These are phyloP conservation scores for Distichodus sexfasciatus DNA, from an alignment of 2,797 vertebrate species.

Conservation along the genomic window DNA sequence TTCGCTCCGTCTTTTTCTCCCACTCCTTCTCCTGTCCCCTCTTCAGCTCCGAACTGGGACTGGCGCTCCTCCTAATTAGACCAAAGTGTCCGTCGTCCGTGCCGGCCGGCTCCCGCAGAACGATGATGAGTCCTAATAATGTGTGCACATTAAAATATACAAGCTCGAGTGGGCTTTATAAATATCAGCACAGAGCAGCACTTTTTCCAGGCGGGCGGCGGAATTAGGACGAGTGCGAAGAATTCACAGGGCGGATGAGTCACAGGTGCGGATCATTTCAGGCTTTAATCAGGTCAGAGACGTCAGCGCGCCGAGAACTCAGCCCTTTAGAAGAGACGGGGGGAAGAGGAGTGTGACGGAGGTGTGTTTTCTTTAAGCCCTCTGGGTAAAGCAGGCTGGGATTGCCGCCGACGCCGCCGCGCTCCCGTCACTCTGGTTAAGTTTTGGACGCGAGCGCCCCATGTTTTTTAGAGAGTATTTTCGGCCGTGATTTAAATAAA, in stretches of 20 bases:
- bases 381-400: too few species aligned
- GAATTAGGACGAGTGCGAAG: neutral
- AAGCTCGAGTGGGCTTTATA: neutral
- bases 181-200: neutral
- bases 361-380: too few species aligned
- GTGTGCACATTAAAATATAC: neutral
- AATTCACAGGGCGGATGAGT: slow-evolving; percentile 34
- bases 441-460: neutral
- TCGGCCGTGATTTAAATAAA: neutral
- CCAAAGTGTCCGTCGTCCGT: too few species aligned
- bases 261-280: neutral
- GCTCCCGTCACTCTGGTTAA: neutral
- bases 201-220: neutral
- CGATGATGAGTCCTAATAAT: too few species aligned
- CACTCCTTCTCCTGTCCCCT: neutral
- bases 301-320: slow-evolving; percentile 53
- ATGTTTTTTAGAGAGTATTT: neutral
- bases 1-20: slow-evolving; percentile 19
- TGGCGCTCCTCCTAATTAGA: too few species aligned
- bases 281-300: slow-evolving; percentile 64
- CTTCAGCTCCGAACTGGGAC: neutral
- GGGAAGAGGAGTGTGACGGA: too few species aligned
- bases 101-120: too few species aligned
- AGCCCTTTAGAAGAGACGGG: neutral
- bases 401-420: neutral